Evolutionary conservation across 2,113 vertebrate species (phyloP).

Genomic region (Rana temporaria): DNA sequence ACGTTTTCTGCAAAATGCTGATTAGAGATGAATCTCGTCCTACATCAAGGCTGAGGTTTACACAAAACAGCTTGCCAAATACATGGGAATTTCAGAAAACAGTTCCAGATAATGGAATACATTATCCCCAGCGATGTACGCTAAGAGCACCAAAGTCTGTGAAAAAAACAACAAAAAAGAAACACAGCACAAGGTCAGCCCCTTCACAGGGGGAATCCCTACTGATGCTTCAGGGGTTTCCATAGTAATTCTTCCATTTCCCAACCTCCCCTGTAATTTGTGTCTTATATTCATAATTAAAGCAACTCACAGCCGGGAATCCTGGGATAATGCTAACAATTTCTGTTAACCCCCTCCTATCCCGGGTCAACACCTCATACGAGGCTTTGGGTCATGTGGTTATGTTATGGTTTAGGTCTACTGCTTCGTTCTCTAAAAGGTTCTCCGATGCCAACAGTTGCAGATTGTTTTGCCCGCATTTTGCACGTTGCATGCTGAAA

Average conservation of each 20-base stretch:
- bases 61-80: conserved; percentile 40
- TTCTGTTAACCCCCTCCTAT: conserved; percentile 15
- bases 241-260: conserved; percentile 55
- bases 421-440: no score
- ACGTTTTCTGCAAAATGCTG: conserved; percentile 15
- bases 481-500: no score
- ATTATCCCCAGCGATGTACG: conserved; percentile 71
- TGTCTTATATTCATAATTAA: neutral
- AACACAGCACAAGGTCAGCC: conserved; percentile 70
- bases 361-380: neutral
- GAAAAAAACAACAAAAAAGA: conserved; percentile 72
- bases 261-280: conserved; percentile 37
- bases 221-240: conserved; percentile 62
- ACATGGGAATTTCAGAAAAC: conserved; percentile 31
- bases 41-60: conserved; percentile 56
- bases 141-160: conserved; percentile 71
- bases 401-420: no score
- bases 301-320: conserved; percentile 43
- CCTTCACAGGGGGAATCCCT: conserved; percentile 70
- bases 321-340: conserved; percentile 14
- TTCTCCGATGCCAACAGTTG: no score
- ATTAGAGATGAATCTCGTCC: neutral
- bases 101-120: conserved; percentile 62
- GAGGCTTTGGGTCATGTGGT: no score
- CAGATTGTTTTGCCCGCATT: no score